These are phyloP conservation scores for Spermophilus dauricus DNA, from an alignment of 2,113 vertebrate species.

Conservation along the genomic window DNA sequence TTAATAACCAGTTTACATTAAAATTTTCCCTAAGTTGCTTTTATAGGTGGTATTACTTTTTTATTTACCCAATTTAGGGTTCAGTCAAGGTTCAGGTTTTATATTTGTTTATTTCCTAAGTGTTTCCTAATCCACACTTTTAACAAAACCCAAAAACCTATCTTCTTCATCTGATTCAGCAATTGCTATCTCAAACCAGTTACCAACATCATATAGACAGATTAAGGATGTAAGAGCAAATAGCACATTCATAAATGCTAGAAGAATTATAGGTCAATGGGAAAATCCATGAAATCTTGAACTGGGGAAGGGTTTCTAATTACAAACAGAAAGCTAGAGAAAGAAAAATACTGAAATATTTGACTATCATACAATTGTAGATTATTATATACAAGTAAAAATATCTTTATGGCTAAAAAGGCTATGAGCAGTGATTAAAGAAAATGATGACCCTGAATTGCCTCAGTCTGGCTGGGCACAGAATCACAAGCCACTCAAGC, in stretches of 20 bases:
- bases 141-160: too few relatives aligned
- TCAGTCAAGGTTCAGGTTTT: too few relatives aligned
- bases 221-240: neutral
- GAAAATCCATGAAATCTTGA: neutral
- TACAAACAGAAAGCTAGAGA: neutral
- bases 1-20: neutral
- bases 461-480: too few relatives aligned
- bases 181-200: too few relatives aligned
- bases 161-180: too few relatives aligned
- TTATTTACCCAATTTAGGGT: neutral
- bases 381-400: neutral
- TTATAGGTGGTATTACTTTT: neutral
- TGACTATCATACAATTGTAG: neutral
- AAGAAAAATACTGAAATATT: neutral
- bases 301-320: neutral
- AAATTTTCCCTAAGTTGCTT: neutral
- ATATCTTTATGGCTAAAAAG: neutral
- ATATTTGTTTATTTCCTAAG: too few relatives aligned
- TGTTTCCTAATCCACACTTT: too few relatives aligned
- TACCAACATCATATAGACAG: neutral
- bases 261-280: neutral
- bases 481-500: too few relatives aligned
- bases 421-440: neutral
- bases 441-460: neutral
- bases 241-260: neutral